Percentiles rank a stretch among this genome's conserved stretches.
Conservation (phyloP, 2,113 vertebrate genomes). For the Eleginops maclovinus region DNA sequence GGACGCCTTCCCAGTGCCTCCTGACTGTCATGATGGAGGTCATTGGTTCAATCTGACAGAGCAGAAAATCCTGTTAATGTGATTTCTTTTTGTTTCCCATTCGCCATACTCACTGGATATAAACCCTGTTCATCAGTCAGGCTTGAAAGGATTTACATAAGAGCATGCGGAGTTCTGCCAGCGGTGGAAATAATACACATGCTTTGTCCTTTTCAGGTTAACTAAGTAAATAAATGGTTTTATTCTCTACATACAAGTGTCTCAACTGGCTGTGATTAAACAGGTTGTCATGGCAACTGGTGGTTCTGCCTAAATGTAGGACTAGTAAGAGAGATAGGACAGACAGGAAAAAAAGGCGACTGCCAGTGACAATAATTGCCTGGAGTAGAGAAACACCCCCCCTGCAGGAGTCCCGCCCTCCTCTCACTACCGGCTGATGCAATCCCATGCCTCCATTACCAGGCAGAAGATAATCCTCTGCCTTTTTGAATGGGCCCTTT, state of each 20-base stretch:
- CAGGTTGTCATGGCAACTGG: background rate
- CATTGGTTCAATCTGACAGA: slow-evolving; percentile 44
- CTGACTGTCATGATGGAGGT: slow-evolving; percentile 32
- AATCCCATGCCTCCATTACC: slow-evolving; percentile 72
- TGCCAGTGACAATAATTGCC: slow-evolving; percentile 19
- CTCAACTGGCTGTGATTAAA: slow-evolving; percentile 8
- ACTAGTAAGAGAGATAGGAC: slow-evolving; percentile 23
- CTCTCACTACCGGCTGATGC: slow-evolving; percentile 79
- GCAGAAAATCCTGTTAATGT: slow-evolving; percentile 56
- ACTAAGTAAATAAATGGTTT: background rate
- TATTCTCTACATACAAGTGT: background rate
- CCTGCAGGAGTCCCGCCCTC: slow-evolving; percentile 12
- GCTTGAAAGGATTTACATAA: slow-evolving; percentile 25
- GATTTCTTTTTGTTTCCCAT: slow-evolving; percentile 19
- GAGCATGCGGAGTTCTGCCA: slow-evolving; percentile 17
- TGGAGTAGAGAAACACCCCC: slow-evolving; percentile 9
- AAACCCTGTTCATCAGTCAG: slow-evolving; percentile 34
- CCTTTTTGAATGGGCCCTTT: slow-evolving; percentile 41
- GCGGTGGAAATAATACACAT: slow-evolving; percentile 2
- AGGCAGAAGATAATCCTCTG: slow-evolving; percentile 69
- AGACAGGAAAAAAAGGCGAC: background rate
- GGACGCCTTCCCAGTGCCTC: slow-evolving; percentile 6
- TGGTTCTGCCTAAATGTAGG: background rate
- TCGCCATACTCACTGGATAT: slow-evolving; percentile 28
- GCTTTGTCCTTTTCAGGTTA: no score